A percentile compares a stretch with the other conserved stretches of the same genome.
phyloP scores from a whole-genome alignment of 2,113 vertebrate genomes.

The Onychorhynchus coronatus region DNA sequence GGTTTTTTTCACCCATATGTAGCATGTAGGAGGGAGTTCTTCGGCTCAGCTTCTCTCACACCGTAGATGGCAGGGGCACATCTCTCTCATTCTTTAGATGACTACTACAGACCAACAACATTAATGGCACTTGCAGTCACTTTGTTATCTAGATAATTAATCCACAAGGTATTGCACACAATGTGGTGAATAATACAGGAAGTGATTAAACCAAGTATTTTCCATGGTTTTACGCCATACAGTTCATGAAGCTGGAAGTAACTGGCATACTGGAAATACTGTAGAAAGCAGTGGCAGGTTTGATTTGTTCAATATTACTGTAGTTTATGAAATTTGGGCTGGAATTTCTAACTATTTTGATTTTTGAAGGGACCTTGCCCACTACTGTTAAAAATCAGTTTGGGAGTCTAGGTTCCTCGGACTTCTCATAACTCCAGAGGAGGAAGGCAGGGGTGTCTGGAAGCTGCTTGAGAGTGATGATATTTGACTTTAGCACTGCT shows the following conservation, averaged over 20 bases:
- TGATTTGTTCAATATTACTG: neutral
- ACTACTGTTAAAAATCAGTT: neutral
- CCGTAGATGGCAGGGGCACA: neutral
- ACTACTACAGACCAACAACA: accelerated
- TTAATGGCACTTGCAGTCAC: neutral
- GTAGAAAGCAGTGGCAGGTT: neutral
- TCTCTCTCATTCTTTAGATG: neutral
- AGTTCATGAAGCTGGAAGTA: neutral
- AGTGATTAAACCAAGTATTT: slow-evolving; percentile 1
- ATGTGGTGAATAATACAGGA: slow-evolving; percentile 32
- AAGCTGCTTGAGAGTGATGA: neutral
- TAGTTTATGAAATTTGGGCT: neutral
- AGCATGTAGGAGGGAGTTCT: neutral
- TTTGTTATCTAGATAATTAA: slow-evolving; percentile 44
- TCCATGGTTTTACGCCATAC: neutral
- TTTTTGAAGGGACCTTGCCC: neutral
- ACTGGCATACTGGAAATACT: neutral
- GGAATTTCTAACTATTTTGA: neutral
- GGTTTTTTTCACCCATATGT: accelerated
- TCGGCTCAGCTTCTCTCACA: neutral
- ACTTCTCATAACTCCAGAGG: neutral
- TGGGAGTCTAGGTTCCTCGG: neutral
- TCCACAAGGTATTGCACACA: slow-evolving; percentile 38
- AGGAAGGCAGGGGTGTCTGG: neutral
- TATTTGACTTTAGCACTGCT: slow-evolving; percentile 4